Evolutionary conservation across 1,140 invertebrate genomes (phyloP).

Genomic region (Ips nitidus): DNA sequence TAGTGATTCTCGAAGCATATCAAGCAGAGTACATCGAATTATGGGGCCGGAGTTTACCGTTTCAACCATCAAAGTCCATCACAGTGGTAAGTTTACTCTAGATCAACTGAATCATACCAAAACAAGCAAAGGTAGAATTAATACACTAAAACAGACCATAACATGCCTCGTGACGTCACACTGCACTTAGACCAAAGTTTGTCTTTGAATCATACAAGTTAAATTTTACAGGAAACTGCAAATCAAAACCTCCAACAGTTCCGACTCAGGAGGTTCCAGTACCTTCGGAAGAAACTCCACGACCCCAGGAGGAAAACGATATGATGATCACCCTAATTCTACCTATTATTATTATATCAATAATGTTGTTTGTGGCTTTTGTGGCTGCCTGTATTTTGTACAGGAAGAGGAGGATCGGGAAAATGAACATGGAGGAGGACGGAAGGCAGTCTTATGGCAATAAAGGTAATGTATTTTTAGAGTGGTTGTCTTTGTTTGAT

Average conservation of each 20-base stretch:
- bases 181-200: no score
- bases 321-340: conserved; percentile 89
- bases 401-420: conserved; percentile 78
- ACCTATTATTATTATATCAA: conserved; percentile 84
- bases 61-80: conserved; percentile 68
- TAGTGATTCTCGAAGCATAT: conserved; percentile 43
- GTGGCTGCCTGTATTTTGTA: conserved; percentile 89
- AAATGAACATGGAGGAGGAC: conserved; percentile 76
- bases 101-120: no score
- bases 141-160: no score
- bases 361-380: conserved; percentile 83
- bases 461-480: conserved; percentile 61
- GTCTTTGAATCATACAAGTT: no score
- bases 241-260: conserved; percentile 26
- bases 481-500: no score
- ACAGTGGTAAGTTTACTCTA: conserved; percentile 49
- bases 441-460: conserved; percentile 76
- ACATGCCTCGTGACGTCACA: no score
- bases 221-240: conserved; percentile 62
- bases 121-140: no score
- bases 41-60: conserved; percentile 81
- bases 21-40: conserved; percentile 61
- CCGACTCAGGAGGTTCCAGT: conserved; percentile 34
- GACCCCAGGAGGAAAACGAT: conserved; percentile 60
- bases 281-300: conserved; percentile 38